phyloP scores from a whole-genome alignment of 2,113 vertebrate genomes.

The Rhinolophus ferrumequinum region DNA sequence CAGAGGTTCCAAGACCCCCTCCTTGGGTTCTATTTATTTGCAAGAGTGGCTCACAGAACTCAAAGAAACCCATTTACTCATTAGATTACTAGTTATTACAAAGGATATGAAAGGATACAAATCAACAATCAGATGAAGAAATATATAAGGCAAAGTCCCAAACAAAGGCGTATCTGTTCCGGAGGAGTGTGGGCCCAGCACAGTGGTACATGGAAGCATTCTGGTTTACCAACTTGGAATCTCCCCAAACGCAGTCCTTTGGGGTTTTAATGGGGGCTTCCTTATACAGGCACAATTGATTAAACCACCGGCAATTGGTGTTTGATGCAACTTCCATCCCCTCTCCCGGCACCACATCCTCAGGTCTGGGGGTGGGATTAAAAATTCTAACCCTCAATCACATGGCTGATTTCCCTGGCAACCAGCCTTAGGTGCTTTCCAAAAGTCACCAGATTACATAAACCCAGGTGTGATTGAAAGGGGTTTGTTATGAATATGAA shows the following conservation, averaged over 20 bases:
- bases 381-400: neutral
- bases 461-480: neutral
- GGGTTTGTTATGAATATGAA: neutral
- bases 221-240: neutral
- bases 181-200: neutral
- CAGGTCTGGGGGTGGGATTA: neutral
- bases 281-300: neutral
- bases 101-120: neutral
- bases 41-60: neutral
- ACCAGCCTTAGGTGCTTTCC: neutral
- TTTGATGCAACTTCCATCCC: neutral
- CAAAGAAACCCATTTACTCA: neutral
- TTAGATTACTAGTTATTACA: neutral
- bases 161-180: neutral
- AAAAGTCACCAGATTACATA: neutral
- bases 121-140: neutral
- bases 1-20: neutral
- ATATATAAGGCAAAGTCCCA: neutral
- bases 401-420: neutral
- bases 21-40: neutral
- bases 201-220: neutral
- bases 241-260: neutral
- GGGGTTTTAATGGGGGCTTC: neutral
- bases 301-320: neutral
- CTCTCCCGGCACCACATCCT: neutral